Evolutionary conservation across 1,140 invertebrate genomes (phyloP).

Genomic region (Temnothorax nylanderi): DNA sequence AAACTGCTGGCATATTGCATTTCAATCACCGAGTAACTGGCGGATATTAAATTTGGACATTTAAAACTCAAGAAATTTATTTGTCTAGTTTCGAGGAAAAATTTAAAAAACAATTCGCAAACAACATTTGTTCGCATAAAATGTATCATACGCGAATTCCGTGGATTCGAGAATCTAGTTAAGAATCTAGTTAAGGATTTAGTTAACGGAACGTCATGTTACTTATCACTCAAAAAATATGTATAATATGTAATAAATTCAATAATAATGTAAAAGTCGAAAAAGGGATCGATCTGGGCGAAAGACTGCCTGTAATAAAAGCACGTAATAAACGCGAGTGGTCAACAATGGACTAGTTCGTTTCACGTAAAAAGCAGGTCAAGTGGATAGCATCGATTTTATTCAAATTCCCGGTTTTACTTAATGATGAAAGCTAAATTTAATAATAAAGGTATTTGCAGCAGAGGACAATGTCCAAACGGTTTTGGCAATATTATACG

Average conservation of each 20-base stretch:
- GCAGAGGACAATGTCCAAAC: background rate
- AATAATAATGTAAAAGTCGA: constrained; percentile 10
- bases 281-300: background rate
- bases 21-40: background rate
- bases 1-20: background rate
- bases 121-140: background rate
- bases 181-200: background rate
- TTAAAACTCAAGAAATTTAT: background rate
- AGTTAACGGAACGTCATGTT: background rate
- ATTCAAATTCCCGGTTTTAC: constrained; percentile 37
- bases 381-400: constrained; percentile 50
- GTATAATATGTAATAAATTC: background rate
- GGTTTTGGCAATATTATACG: background rate
- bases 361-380: constrained; percentile 46
- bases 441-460: constrained; percentile 35
- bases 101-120: background rate
- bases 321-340: background rate
- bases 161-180: background rate
- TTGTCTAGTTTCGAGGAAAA: background rate
- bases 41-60: background rate
- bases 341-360: background rate
- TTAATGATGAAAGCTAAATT: constrained; percentile 16
- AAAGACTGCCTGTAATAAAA: background rate
- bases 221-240: background rate
- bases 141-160: background rate